phyloP scores from a whole-genome alignment of 2,797 vertebrate species.

The Gallinago stenura region DNA sequence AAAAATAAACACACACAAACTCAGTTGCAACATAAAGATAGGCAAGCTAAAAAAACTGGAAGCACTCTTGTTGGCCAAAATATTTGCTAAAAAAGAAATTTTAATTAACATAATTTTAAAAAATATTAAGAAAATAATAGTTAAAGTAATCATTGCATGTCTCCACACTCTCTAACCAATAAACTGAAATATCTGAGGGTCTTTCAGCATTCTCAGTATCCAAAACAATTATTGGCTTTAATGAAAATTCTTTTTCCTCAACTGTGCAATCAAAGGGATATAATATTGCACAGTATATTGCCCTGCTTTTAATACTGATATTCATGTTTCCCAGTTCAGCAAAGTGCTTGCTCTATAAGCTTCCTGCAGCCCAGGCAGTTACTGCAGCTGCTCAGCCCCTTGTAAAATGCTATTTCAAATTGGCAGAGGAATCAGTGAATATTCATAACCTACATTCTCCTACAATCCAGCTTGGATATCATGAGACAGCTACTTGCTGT shows the following conservation, averaged over 20 bases:
- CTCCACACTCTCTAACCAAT: background rate
- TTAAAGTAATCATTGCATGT: background rate
- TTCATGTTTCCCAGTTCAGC: background rate
- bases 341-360: background rate
- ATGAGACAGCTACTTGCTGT: background rate
- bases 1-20: background rate
- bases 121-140: background rate
- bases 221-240: background rate
- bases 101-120: background rate
- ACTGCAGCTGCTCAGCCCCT: background rate
- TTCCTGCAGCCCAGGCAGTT: background rate
- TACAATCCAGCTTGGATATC: background rate
- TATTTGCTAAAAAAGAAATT: background rate
- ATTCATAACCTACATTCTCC: background rate
- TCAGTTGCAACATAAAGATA: background rate
- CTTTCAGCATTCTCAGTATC: background rate
- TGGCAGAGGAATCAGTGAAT: background rate
- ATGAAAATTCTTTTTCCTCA: background rate
- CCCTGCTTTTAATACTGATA: background rate
- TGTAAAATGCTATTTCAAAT: slow-evolving; percentile 27
- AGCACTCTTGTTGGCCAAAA: background rate
- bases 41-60: background rate
- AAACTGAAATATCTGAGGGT: background rate
- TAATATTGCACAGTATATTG: background rate
- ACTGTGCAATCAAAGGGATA: background rate